Evolutionary conservation across 53 echinoderm and acorn worm genomes (phyloP).

Genomic region (Holothuria scabra): DNA sequence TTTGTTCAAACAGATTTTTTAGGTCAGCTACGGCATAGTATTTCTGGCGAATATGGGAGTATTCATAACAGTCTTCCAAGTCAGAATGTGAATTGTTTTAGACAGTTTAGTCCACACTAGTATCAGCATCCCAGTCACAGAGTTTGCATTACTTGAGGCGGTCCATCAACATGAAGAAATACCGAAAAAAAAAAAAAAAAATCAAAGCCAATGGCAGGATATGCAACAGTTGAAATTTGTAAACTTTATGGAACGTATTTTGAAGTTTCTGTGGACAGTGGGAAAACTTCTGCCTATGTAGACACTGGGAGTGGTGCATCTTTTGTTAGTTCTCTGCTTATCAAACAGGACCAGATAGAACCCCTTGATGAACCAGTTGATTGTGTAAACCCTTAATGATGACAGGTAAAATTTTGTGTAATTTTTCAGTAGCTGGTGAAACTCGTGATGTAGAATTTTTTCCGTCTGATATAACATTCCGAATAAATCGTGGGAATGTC

Average conservation of each 20-base stretch:
- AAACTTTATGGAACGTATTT: slow-evolving; percentile 27
- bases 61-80: too few relatives aligned
- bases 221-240: not conserved
- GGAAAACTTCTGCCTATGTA: not conserved
- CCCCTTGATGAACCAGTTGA: not conserved
- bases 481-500: too few relatives aligned
- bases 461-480: not conserved
- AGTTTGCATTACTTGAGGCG: not conserved
- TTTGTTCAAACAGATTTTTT: too few relatives aligned
- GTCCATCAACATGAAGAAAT: not conserved
- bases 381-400: not conserved
- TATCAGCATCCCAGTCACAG: not conserved
- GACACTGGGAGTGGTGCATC: not conserved
- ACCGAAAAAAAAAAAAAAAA: too few relatives aligned
- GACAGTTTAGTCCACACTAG: too few relatives aligned
- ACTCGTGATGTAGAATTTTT: not conserved
- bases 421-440: not conserved
- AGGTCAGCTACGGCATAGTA: too few relatives aligned
- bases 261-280: not conserved
- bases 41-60: too few relatives aligned
- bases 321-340: too few relatives aligned
- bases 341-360: too few relatives aligned
- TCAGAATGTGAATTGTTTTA: too few relatives aligned
- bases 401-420: not conserved
- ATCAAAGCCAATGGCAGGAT: too few relatives aligned